phyloP scores from a whole-genome alignment of 2,888 invertebrate species.

The Metellina segmentata region DNA sequence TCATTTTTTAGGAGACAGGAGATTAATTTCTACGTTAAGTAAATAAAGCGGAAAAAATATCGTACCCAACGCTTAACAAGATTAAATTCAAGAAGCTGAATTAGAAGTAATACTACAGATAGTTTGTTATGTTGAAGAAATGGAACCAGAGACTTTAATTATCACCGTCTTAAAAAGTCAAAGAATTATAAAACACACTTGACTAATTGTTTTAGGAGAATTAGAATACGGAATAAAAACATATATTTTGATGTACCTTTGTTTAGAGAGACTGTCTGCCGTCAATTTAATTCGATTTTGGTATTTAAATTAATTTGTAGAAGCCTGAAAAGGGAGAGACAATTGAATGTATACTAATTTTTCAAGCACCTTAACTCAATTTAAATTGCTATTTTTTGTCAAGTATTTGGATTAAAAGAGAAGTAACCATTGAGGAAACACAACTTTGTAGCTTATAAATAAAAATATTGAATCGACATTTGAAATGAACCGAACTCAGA shows the following conservation, averaged over 20 bases:
- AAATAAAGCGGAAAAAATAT: not conserved
- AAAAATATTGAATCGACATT: not conserved
- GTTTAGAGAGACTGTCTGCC: not conserved
- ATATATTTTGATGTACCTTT: conserved; percentile 3
- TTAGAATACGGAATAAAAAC: not conserved
- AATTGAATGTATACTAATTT: not conserved
- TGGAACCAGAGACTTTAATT: conserved; percentile 15
- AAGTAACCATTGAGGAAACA: not conserved
- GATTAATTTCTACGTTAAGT: not conserved
- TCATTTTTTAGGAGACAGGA: not conserved
- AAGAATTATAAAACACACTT: conserved; percentile 16
- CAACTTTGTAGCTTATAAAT: not conserved
- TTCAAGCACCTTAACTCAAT: not conserved
- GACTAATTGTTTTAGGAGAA: conserved; percentile 35
- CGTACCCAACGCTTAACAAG: not conserved
- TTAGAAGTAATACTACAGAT: not conserved
- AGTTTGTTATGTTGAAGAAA: not conserved
- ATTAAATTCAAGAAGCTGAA: not conserved
- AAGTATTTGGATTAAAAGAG: not conserved
- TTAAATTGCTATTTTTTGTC: not conserved
- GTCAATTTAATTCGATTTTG: not conserved
- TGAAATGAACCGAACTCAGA: no score
- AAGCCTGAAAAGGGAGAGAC: not conserved
- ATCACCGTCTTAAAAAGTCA: conserved; percentile 17
- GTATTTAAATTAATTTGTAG: not conserved